phyloP scores from a whole-genome alignment of 2,113 vertebrate species.

The Cariama cristata region DNA sequence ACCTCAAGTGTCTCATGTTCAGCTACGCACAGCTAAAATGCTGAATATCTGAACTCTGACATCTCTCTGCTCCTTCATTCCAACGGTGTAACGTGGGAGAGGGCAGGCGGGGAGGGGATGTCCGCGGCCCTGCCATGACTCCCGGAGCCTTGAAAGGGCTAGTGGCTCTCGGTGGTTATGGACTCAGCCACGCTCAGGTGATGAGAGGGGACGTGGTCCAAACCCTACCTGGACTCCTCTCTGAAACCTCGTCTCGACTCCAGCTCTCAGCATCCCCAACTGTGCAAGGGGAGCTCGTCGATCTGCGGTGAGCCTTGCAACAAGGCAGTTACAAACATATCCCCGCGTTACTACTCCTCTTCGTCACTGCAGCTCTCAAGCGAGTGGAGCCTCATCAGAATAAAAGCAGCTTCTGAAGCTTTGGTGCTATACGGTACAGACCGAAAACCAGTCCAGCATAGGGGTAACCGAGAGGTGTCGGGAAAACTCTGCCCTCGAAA shows the following conservation, averaged over 20 bases:
- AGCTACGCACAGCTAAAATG: fast-evolving
- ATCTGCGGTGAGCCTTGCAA: neutral
- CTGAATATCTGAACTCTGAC: neutral
- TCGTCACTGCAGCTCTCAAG: neutral
- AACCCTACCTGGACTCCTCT: neutral
- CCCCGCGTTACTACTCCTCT: fast-evolving
- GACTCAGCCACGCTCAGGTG: neutral
- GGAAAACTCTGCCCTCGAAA: neutral
- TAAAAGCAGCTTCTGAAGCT: neutral
- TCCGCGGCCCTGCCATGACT: neutral
- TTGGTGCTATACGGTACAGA: neutral
- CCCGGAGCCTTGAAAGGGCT: neutral
- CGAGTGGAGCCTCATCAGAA: neutral
- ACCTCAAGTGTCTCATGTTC: neutral
- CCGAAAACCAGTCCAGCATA: neutral
- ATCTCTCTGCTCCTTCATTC: neutral
- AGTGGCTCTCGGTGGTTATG: neutral
- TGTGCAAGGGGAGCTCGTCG: neutral
- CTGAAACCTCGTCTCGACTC: neutral
- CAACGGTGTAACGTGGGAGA: fast-evolving
- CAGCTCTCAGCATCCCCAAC: neutral
- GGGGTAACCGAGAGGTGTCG: neutral
- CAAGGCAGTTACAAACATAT: too few relatives aligned
- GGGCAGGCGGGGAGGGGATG: neutral
- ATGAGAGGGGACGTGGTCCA: fast-evolving